Percentiles rank a stretch among this genome's conserved stretches.
These are phyloP conservation scores for Pseudotriccus pelzelni DNA, from an alignment of 2,797 vertebrate genomes.

Conservation along the genomic window DNA sequence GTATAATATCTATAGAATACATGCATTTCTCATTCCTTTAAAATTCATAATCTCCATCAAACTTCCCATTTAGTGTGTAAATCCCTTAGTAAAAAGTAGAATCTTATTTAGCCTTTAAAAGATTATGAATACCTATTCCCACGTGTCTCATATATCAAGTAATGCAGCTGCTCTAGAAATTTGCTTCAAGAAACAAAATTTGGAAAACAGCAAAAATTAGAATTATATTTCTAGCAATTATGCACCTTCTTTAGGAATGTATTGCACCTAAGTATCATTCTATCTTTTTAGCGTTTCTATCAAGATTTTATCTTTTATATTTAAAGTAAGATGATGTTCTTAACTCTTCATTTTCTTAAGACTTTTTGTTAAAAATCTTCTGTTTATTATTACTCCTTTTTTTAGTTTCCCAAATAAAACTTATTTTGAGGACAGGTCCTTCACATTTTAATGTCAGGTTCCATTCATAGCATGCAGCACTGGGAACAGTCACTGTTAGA, in stretches of 20 bases:
- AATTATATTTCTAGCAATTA: background rate
- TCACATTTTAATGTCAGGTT: background rate
- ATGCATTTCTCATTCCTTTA: background rate
- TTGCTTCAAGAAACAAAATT: background rate
- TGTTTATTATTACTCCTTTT: background rate
- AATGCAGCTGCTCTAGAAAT: background rate
- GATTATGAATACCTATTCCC: background rate
- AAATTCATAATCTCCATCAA: background rate
- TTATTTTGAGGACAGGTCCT: background rate
- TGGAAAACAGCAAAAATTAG: background rate
- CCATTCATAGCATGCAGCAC: background rate
- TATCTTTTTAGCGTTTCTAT: background rate
- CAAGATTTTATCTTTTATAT: background rate
- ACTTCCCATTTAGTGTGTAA: background rate
- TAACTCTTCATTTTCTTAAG: background rate
- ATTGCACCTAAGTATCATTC: background rate
- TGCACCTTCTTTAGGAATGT: background rate
- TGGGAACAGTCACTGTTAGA: background rate
- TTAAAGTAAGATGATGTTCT: background rate
- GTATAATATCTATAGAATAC: no score
- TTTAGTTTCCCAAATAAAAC: background rate
- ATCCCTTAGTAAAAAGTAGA: background rate
- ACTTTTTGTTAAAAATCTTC: background rate
- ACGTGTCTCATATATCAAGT: background rate
- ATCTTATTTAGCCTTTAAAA: background rate